Evolutionary conservation across 2,888 invertebrate genomes (phyloP), one percentile per base, ranked within the genome.

Genomic region (Synergus gifuensis): DNA sequence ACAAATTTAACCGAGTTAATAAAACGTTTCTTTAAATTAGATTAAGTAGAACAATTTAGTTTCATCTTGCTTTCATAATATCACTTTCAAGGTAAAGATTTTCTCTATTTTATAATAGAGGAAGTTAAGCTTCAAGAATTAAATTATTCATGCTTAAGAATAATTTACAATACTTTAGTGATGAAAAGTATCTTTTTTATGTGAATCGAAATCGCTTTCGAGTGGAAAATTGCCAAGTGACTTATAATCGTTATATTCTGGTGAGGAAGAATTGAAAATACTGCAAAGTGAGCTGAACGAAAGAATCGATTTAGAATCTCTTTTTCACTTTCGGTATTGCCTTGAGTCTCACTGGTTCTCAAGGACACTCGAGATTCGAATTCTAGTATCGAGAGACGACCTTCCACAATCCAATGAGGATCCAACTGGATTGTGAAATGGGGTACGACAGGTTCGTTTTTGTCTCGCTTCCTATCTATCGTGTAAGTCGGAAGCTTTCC

Each of bases 391-490:
- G 14, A 46, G 14, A 46, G 44, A 42, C 12, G n/a, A 69, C 42
- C 63, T 63, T 69, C 46, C 22, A 22, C 22, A 69, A 69, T 69
- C 28, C 46, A 69, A 49, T 46, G 46, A 69, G 18, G 67, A 49
- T 69, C 46, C 28, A 69, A 28, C 14, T 46, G n/a, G 22, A 46
- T 28, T 18, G 42, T 69, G 22, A 46, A 46, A 46, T 69, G 46
- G 67, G 28, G 2, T 69, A 46, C 28, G 67, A 69, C 46, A 69
- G 46, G 12, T 69, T 69, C 28, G 46, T 69, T 69, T 69, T 22
- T 69, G 16, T 28, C 67, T 49, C 28, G 3, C 46, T 46, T 46
- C 46, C 67, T 46, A 49, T 69, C 22, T 69, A 69, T 49, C 18
- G 67, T 46, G 14, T 11, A 46, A 8, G 46, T 44, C 16, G 44